Base-by-base conservation (phyloP, 2,797 vertebrate species). In the Atherinosoma microstoma region DNA sequence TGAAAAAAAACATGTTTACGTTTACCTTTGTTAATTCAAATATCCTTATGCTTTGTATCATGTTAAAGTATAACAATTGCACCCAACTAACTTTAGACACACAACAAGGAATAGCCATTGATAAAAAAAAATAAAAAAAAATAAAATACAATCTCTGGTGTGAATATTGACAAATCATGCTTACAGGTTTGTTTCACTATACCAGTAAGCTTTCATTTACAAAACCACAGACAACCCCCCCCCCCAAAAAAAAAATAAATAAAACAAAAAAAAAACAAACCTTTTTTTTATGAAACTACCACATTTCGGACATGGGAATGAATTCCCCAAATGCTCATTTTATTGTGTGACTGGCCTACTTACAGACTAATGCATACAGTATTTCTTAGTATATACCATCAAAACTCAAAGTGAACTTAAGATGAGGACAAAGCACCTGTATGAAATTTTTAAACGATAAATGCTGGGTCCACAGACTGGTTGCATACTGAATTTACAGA, bases 361-460 rank as follows among this genome's bases (percentile, higher is more conserved):
- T 51, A 51, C n/a, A 24, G 9, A 51, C 3, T 22, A 7, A 24
- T 22, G 5, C 22, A 22, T 24, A 51, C 9, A 51, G 10, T 6
- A 24, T 3, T 22, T 10, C 49, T 22, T 24, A 11, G 3, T 51
- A 10, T 24, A 22, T 10, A 51, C 10, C 2, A 13, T 24, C 22
- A 38, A 40, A n/a, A 2, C 3, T 42, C 15, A 0, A 6, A 59
- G 47, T 36, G 12, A n/a, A 20, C 15, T 9, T 35, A 18, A 59
- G 49, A 47, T 3, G 27, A 38, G 12, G 0, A 22, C 13, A 6
- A 35, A 30, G 47, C n/a, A 58, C 10, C 10, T 16, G 60, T 27
- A 18, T 63, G n/a, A 36, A 20, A 38, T 42, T 47, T 47, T 35
- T 29, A 10, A 35, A 20, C 6, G 35, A 49, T 36, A 34, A 11